Evolutionary conservation across 2,888 invertebrate genomes (phyloP).

Genomic region (Lamproptera curius): DNA sequence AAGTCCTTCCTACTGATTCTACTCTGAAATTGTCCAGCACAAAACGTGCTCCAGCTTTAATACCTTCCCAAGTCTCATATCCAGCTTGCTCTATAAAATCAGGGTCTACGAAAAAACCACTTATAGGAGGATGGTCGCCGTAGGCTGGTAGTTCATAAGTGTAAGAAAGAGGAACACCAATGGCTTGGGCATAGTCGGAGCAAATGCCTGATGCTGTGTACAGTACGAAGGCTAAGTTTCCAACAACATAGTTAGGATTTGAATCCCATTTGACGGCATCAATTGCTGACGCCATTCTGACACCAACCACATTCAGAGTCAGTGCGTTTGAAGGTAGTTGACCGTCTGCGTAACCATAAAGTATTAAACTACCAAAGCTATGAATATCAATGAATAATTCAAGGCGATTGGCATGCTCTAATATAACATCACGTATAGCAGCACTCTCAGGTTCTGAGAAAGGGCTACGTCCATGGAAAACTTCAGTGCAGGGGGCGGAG

Average conservation of each 20-base stretch:
- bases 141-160: conserved; percentile 79
- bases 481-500: conserved; percentile 74
- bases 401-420: conserved; percentile 58
- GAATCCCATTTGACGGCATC: conserved; percentile 60
- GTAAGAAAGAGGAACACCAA: conserved; percentile 73
- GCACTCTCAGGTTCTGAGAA: conserved; percentile 84
- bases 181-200: conserved; percentile 79
- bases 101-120: conserved; percentile 77
- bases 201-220: conserved; percentile 81
- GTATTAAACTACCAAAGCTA: conserved; percentile 83
- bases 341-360: conserved; percentile 54
- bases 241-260: conserved; percentile 67
- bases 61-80: conserved; percentile 78
- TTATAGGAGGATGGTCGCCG: conserved; percentile 33
- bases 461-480: conserved; percentile 78
- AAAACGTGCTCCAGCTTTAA: conserved; percentile 70
- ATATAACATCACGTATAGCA: conserved; percentile 76
- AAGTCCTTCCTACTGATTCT: no score
- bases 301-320: conserved; percentile 53
- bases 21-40: conserved; percentile 37
- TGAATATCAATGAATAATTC: conserved; percentile 85
- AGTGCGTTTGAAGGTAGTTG: conserved; percentile 68
- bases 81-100: conserved; percentile 77
- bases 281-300: conserved; percentile 64
- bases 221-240: conserved; percentile 63